Percentiles rank a stretch among this genome's conserved stretches.
phyloP scores from a whole-genome alignment of 2,113 vertebrate genomes.

The Nycticorax nycticorax region DNA sequence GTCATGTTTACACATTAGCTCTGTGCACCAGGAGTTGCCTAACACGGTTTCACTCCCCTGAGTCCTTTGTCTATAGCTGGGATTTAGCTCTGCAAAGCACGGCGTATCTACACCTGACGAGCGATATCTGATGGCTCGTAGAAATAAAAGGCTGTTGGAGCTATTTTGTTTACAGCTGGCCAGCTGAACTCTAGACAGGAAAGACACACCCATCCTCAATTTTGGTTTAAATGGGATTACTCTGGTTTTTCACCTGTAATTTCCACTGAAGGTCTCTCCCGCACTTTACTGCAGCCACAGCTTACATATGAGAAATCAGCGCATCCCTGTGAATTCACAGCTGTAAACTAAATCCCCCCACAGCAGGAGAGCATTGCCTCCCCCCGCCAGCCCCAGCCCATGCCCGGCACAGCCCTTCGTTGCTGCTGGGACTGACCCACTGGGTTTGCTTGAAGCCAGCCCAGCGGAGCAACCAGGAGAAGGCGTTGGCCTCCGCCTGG shows the following conservation, averaged over 20 bases:
- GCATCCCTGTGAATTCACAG: background rate
- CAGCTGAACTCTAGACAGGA: background rate
- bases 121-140: background rate
- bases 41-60: fast-evolving
- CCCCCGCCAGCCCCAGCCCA: background rate
- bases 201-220: background rate
- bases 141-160: background rate
- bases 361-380: fast-evolving
- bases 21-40: background rate
- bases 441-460: background rate
- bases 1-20: fast-evolving
- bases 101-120: fast-evolving
- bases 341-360: fast-evolving
- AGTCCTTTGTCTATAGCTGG: background rate
- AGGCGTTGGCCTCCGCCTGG: fast-evolving
- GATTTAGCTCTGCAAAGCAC: background rate
- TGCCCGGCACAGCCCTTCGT: background rate
- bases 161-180: background rate
- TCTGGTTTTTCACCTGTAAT: background rate
- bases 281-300: background rate
- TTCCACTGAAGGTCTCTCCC: background rate
- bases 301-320: fast-evolving
- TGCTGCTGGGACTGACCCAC: fast-evolving
- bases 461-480: background rate
- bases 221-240: background rate